Evolutionary conservation across 2,113 vertebrate species (phyloP), one percentile per base, ranked within the genome.

Genomic region (Podarcis raffonei): DNA sequence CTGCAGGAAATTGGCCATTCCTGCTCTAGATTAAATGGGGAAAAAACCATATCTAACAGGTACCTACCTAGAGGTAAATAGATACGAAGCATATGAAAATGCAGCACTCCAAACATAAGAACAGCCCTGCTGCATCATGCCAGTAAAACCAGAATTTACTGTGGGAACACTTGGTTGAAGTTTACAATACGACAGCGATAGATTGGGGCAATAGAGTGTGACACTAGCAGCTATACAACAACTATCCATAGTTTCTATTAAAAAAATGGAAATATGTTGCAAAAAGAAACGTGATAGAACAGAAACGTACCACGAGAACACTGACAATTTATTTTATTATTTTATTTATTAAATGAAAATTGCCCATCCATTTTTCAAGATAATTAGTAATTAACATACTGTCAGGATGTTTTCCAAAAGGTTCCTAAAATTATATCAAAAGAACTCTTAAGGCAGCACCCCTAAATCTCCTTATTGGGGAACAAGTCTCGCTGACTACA

Each of bases 21-120:
- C 30, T 66, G 57, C 18, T 66, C 4, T 25, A 74, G 6, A 62
- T 32, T 72, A 80, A 87, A 53, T 37, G 18, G n/a, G n/a, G n/a
- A 74, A 74, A 72, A 74, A 62, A 74, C 53, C 25, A 81, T 3
- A 65, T 53, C 4, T 6, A 81, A 75, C 6, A 86, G 59, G 74
- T 85, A 57, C 37, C 59, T 27, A 74, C 9, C 13, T 27, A 76
- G 71, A 9, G 39, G 27, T 15, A 37, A 91, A 83, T 76, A 85
- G 87, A 93, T 81, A 81, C 87, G 87, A 94, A 94, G 89, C 25
- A 69, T 30, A 89, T 89, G 93, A 85, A 94, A 94, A 92, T 88
- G 84, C 91, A 93, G 75, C 87, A 89, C 89, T 81, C 83, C 84
- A 89, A 81, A 93, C 91, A 80, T 87, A 81, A 53, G 48, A 53